Conservation (phyloP, 2,888 invertebrate species). For the Dione juno region DNA sequence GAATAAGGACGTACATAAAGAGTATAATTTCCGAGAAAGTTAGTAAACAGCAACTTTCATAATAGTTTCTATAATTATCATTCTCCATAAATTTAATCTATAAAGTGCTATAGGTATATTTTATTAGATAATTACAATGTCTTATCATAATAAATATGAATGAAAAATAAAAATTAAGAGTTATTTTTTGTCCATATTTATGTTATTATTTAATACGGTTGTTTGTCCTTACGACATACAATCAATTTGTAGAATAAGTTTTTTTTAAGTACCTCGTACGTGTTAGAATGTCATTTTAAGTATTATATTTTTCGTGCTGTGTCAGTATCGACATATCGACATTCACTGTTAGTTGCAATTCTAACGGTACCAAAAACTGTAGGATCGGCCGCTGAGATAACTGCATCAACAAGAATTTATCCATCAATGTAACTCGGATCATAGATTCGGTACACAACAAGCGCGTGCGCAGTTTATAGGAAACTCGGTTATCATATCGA, state of each 20-base stretch:
- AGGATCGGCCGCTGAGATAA: constrained; percentile 38
- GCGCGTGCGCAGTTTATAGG: constrained; percentile 45
- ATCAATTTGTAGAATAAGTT: neutral
- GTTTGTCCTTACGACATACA: too few relatives aligned
- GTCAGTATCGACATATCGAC: constrained; percentile 20
- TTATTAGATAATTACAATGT: too few relatives aligned
- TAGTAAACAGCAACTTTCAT: neutral
- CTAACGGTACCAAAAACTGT: constrained; percentile 45
- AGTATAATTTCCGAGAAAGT: constrained; percentile 21
- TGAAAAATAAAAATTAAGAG: too few relatives aligned
- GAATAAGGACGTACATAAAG: neutral
- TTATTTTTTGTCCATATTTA: too few relatives aligned
- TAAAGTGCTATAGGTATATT: neutral
- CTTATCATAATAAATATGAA: too few relatives aligned
- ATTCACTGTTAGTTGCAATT: constrained; percentile 28
- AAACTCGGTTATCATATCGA: constrained; percentile 67
- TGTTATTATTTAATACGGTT: too few relatives aligned
- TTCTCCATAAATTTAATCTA: constrained; percentile 2
- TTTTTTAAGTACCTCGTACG: constrained; percentile 10
- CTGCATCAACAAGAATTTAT: constrained; percentile 36
- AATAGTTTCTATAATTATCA: neutral
- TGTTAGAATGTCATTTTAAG: constrained; percentile 17
- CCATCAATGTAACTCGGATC: constrained; percentile 16
- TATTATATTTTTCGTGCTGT: constrained; percentile 8
- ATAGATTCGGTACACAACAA: constrained; percentile 21